phyloP scores from a whole-genome alignment of 2,113 vertebrate species.

The Crocuta crocuta region DNA sequence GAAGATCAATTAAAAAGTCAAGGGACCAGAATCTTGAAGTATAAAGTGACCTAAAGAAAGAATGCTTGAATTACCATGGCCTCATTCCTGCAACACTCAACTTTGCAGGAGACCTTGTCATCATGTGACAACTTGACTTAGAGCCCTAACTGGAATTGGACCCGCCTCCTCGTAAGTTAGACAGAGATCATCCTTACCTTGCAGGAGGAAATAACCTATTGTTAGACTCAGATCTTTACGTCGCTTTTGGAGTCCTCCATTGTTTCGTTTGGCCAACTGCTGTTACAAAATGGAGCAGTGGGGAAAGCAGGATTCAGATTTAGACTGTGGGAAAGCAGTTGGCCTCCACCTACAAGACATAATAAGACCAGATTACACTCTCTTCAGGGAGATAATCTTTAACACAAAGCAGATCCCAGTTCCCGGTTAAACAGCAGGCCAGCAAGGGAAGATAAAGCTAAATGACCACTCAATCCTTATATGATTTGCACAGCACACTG shows the following conservation, averaged over 20 bases:
- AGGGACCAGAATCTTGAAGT: neutral
- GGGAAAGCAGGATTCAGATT: neutral
- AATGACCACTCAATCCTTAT: neutral
- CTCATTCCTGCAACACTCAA: fast-evolving
- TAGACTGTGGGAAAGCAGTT: neutral
- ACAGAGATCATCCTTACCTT: neutral
- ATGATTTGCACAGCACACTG: neutral
- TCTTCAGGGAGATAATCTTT: constrained; percentile 35
- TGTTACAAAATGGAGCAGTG: neutral
- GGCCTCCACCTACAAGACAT: neutral
- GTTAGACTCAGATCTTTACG: neutral
- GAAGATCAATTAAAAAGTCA: constrained; percentile 42
- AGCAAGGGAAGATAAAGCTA: constrained; percentile 16
- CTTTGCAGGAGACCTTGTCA: neutral
- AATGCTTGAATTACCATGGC: neutral
- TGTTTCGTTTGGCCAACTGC: neutral
- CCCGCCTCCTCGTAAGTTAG: neutral
- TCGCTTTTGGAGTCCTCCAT: neutral
- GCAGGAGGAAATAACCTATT: neutral
- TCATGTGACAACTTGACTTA: neutral
- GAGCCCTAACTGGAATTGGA: neutral
- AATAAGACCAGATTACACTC: neutral
- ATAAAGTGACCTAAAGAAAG: neutral
- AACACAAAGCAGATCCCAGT: constrained; percentile 31
- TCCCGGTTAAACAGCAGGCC: neutral